These are phyloP conservation scores for Microtus pennsylvanicus DNA, from an alignment of 2,113 vertebrate species.

Conservation along the genomic window DNA sequence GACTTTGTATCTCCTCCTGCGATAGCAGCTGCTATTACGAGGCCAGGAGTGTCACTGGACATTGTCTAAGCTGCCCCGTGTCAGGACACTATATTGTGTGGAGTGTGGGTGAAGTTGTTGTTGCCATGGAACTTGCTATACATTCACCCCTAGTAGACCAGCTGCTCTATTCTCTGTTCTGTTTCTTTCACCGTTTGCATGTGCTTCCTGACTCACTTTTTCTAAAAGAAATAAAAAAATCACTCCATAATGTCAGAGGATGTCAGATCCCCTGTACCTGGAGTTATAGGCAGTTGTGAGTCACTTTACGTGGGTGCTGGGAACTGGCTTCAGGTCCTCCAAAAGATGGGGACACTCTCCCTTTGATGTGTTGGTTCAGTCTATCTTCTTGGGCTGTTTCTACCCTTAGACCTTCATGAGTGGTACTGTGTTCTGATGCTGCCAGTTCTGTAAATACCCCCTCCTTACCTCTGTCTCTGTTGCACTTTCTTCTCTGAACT, in stretches of 20 bases:
- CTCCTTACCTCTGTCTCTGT: neutral
- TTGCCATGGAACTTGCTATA: neutral
- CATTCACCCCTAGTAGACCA: neutral
- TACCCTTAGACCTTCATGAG: neutral
- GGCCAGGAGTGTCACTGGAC: neutral
- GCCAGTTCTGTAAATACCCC: neutral
- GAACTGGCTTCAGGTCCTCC: neutral
- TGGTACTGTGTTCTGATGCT: neutral
- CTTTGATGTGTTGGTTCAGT: neutral
- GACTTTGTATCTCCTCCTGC: neutral
- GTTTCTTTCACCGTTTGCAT: neutral
- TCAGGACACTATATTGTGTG: rapidly evolving
- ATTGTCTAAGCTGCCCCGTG: rapidly evolving
- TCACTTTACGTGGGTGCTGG: no score
- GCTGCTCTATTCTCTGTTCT: neutral
- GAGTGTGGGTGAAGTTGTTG: neutral
- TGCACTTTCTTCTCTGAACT: neutral
- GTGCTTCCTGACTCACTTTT: neutral
- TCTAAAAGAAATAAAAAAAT: neutral
- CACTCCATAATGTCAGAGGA: no score
- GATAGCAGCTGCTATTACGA: rapidly evolving
- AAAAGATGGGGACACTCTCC: neutral
- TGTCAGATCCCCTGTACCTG: neutral
- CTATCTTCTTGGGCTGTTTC: neutral
- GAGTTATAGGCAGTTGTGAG: neutral